Percentiles rank a stretch among this genome's conserved stretches.
phyloP scores from a whole-genome alignment of 2,797 vertebrate species.

The Gila robusta region DNA sequence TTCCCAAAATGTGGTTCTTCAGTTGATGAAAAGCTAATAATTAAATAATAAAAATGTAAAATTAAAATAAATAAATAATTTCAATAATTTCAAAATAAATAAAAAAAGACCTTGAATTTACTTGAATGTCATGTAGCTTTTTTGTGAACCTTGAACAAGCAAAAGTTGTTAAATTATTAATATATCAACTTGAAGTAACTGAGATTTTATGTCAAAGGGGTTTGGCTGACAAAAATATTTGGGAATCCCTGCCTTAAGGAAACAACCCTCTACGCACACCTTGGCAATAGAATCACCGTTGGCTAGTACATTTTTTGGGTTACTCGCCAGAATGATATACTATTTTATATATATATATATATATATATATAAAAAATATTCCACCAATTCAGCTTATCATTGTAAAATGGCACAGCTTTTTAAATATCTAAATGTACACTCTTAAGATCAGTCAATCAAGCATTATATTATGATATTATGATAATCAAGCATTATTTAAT shows the following conservation, averaged over 20 bases:
- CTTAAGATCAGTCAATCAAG: too few species aligned
- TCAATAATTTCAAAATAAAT: background rate
- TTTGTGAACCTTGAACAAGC: background rate
- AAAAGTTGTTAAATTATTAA: background rate
- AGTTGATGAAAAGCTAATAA: background rate
- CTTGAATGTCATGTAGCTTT: background rate
- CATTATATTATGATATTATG: too few species aligned
- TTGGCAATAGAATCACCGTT: too few species aligned
- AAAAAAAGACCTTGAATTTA: background rate
- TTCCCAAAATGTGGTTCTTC: background rate
- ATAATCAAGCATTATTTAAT: too few species aligned
- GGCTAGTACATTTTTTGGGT: too few species aligned
- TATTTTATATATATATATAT: too few species aligned
- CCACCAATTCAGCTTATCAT: too few species aligned
- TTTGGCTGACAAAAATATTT: background rate
- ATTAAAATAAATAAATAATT: background rate
- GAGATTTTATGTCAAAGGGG: background rate
- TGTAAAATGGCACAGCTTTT: too few species aligned
- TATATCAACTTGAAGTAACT: background rate
- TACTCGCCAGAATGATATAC: too few species aligned
- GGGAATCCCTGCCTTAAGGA: background rate
- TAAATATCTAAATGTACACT: too few species aligned
- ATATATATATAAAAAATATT: too few species aligned
- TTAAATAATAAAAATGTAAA: background rate
- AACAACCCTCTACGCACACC: too few species aligned